Evolutionary conservation across 2,113 vertebrate genomes (phyloP).

Genomic region (Pogona vitticeps): DNA sequence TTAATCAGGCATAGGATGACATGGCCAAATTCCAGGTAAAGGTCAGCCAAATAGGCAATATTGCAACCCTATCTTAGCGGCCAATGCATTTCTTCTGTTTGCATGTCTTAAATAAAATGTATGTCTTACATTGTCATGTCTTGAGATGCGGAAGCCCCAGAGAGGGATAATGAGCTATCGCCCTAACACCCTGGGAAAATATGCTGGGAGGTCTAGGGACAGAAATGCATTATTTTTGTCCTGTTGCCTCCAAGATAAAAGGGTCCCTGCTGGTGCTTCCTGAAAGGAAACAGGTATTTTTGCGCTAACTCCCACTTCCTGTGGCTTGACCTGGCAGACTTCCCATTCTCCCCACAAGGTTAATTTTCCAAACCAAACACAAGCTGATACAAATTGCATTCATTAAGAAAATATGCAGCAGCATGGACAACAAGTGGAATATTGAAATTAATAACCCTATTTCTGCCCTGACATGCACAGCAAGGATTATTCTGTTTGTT

Average conservation of each 20-base stretch:
- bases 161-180: not conserved
- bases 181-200: not conserved
- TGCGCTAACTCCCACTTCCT: not conserved
- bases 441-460: not conserved
- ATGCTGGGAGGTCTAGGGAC: not conserved
- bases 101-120: not conserved
- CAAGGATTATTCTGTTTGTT: not conserved
- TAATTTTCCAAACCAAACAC: not conserved
- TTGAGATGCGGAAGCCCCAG: not conserved
- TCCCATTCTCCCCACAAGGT: not conserved
- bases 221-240: not conserved
- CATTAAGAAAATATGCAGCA: not conserved
- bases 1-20: too few relatives aligned
- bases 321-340: not conserved
- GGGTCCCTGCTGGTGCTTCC: not conserved
- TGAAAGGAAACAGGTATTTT: conserved; percentile 17
- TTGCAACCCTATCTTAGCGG: too few relatives aligned
- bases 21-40: too few relatives aligned
- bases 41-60: too few relatives aligned
- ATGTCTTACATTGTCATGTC: not conserved
- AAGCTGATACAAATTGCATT: not conserved
- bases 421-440: not conserved
- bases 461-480: not conserved
- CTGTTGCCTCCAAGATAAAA: not conserved
- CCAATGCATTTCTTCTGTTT: not conserved